Evolutionary conservation across 1,140 invertebrate genomes (phyloP).

Genomic region (Apolygus lucorum): DNA sequence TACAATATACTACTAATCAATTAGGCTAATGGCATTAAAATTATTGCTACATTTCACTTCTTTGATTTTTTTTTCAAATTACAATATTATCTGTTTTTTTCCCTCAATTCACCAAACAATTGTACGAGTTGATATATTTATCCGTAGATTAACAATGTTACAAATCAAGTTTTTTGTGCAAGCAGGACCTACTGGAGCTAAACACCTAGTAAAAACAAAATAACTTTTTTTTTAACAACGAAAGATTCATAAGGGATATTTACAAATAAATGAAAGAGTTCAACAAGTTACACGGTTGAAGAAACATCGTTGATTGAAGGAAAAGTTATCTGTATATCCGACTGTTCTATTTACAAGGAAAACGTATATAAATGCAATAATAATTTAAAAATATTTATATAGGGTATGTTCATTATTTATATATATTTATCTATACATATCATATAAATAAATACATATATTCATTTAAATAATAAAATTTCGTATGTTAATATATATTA

Average conservation of each 20-base stretch:
- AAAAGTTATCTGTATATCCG: not conserved
- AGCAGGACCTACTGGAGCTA: constrained; percentile 18
- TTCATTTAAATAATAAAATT: constrained; percentile 19
- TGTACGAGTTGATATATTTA: constrained; percentile 13
- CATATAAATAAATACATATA: not conserved
- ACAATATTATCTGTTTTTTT: not conserved
- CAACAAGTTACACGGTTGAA: not conserved
- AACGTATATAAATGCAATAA: constrained; percentile 22
- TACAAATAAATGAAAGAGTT: constrained; percentile 2
- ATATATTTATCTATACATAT: constrained; percentile 23
- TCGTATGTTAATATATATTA: constrained; percentile 18
- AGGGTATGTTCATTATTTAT: constrained; percentile 27
- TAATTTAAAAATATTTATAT: constrained; percentile 23
- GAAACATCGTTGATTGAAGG: not conserved
- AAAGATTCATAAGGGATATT: not conserved
- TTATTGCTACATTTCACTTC: constrained; percentile 27
- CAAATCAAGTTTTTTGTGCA: constrained; percentile 24
- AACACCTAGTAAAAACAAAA: constrained; percentile 22
- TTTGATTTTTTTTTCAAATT: constrained; percentile 7
- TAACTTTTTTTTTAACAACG: constrained; percentile 7
- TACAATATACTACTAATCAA: constrained; percentile 26
- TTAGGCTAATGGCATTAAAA: constrained; percentile 26
- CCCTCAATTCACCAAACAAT: constrained; percentile 10
- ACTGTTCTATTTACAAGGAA: constrained; percentile 14
- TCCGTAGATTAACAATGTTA: constrained; percentile 21